Evolutionary conservation across 2,888 invertebrate genomes (phyloP), one percentile per base, ranked within the genome.

Genomic region (Polylopha cassiicola): DNA sequence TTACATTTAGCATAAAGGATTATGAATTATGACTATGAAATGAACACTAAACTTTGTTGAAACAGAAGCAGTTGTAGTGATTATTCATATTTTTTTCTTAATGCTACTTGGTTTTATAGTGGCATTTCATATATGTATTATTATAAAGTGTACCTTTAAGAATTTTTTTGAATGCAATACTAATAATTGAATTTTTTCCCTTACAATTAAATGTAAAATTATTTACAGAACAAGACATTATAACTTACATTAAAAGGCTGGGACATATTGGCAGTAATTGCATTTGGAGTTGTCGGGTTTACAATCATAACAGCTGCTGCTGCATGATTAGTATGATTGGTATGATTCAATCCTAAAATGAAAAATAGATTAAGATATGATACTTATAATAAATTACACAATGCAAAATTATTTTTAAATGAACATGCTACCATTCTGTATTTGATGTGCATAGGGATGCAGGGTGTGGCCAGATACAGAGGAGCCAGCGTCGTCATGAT

Each of bases 221-320:
- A 23, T 9, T 7, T n/a, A n/a, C 3, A 13, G n/a, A 26, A 7
- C n/a, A 4, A 8, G 11, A 7, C 8, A 18, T 22, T 23, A 8
- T 9, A 33, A 69, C 78, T 69, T 63, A 82, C 85, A 63, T 79
- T 84, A 55, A 75, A 79, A 37, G 76, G 75, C 58, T 84, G 84
- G 36, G 78, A 61, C 46, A 80, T 72, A 58, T 73, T 82, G 51
- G 75, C 82, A 37, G 78, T 66, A 23, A 76, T 69, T 44, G 86
- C 77, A 58, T 84, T 86, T 29, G 86, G 86, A 41, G 86, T 86
- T 21, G 86, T 86, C 9, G 86, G 86, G 48, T 86, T 86, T 1
- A 86, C 86, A 50, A 86, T 85, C 86, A 86, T 86, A 33, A 86
- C 84, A 65, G 86, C 86, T 44, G 86, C 85, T 23, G 86, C 79